A percentile compares a stretch with the other conserved stretches of the same genome.
Conservation (phyloP, 2,888 invertebrate genomes). For the Agrochola lota region DNA sequence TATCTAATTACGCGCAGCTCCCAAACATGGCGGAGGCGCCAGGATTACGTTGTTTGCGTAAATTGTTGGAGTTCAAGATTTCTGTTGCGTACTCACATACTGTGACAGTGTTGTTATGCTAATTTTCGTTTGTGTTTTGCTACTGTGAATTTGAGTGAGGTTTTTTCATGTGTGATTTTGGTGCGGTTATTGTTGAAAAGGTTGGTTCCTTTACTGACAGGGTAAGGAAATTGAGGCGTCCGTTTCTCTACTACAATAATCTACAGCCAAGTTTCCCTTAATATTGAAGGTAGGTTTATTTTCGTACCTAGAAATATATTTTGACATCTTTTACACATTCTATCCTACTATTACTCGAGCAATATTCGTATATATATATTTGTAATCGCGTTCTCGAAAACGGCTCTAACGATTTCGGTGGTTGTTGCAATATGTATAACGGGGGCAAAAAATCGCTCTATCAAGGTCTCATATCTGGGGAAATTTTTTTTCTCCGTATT, state of each 20-base stretch:
- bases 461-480: no score
- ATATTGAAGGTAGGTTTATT: not conserved
- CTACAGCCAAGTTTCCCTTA: not conserved
- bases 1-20: constrained; percentile 81
- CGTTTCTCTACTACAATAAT: not conserved
- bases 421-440: no score
- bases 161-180: constrained; percentile 41
- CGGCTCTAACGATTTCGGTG: no score
- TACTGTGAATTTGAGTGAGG: constrained; percentile 40
- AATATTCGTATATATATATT: no score
- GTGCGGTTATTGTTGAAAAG: constrained; percentile 14
- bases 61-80: constrained; percentile 82
- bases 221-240: constrained; percentile 5
- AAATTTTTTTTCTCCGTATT: no score
- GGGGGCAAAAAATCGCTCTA: no score
- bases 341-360: no score
- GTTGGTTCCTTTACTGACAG: constrained; percentile 8
- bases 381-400: no score
- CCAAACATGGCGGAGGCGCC: constrained; percentile 73
- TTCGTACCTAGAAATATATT: not conserved
- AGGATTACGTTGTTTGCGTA: constrained; percentile 81
- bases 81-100: constrained; percentile 66
- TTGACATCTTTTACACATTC: not conserved
- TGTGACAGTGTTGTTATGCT: constrained; percentile 75
- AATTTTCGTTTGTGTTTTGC: constrained; percentile 73